A percentile compares a stretch with the other conserved stretches of the same genome.
Evolutionary conservation across 2,888 invertebrate genomes (phyloP).

Genomic region (Eristalis tenax): DNA sequence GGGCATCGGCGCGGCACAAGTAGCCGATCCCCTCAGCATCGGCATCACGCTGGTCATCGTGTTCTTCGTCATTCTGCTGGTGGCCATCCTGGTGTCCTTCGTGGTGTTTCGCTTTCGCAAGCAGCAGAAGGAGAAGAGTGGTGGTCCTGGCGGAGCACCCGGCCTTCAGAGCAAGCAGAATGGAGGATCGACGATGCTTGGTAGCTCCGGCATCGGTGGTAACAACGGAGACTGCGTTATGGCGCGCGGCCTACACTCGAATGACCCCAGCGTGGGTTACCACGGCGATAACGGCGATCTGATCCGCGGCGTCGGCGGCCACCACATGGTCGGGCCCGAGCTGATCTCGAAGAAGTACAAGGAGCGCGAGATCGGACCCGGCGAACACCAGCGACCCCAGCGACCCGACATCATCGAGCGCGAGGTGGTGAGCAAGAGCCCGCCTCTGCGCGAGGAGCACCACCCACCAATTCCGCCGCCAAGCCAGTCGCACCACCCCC

Average conservation of each 20-base stretch:
- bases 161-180: constrained; percentile 89
- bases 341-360: constrained; percentile 93
- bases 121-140: constrained; percentile 92
- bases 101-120: constrained; percentile 94
- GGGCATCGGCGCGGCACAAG: constrained; percentile 89
- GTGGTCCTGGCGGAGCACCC: constrained; percentile 85
- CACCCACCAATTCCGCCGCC: constrained; percentile 90
- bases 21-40: constrained; percentile 93
- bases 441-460: constrained; percentile 89
- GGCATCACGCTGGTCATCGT: constrained; percentile 96
- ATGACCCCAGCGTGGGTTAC: constrained; percentile 86
- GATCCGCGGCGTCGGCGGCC: constrained; percentile 88
- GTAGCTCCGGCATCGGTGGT: constrained; percentile 86
- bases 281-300: constrained; percentile 89
- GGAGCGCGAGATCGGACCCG: constrained; percentile 89
- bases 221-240: constrained; percentile 87
- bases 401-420: constrained; percentile 96
- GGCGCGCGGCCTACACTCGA: constrained; percentile 86
- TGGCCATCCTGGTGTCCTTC: constrained; percentile 94
- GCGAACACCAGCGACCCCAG: constrained; percentile 89
- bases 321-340: constrained; percentile 92
- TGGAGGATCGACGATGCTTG: constrained; percentile 87
- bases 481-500: constrained; percentile 87
- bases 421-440: constrained; percentile 92
- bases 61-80: constrained; percentile 94